These are phyloP conservation scores for Gouania willdenowi DNA, from an alignment of 2,797 vertebrate genomes.

Conservation along the genomic window DNA sequence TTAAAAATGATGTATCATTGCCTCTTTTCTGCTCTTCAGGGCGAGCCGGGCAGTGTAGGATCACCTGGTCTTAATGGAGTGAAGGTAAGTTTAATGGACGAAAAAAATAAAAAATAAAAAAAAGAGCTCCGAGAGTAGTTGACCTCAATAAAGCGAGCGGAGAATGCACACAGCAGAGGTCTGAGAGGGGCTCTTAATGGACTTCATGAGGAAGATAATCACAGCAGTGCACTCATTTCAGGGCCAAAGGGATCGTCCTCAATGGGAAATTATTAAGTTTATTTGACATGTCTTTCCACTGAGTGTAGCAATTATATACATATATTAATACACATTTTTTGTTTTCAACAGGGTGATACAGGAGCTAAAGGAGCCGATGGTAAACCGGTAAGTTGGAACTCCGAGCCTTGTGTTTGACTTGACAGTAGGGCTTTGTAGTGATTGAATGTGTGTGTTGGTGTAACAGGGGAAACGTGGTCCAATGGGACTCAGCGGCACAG, in stretches of 20 bases:
- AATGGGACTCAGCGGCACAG: conserved; percentile 62
- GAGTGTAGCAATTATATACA: too few relatives aligned
- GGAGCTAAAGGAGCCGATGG: conserved; percentile 71
- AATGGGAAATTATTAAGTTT: conserved; percentile 42
- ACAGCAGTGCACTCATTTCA: conserved; percentile 45
- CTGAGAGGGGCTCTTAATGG: conserved; percentile 32
- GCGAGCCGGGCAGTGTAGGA: conserved; percentile 70
- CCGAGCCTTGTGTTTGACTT: not conserved
- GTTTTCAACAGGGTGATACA: conserved; percentile 60
- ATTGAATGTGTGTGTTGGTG: conserved; percentile 7
- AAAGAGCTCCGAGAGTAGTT: conserved; percentile 11
- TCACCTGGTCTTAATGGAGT: conserved; percentile 78
- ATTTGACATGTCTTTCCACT: conserved; percentile 27
- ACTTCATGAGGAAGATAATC: conserved; percentile 46
- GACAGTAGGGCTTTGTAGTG: not conserved
- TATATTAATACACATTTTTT: too few relatives aligned
- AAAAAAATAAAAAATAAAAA: conserved; percentile 20
- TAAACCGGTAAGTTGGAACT: conserved; percentile 62
- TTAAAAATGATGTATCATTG: conserved; percentile 39
- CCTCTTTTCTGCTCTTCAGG: conserved; percentile 46
- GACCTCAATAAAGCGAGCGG: conserved; percentile 37
- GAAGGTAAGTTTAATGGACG: conserved; percentile 85
- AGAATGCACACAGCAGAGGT: conserved; percentile 24
- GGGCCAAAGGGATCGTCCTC: conserved; percentile 37
- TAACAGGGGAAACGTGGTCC: conserved; percentile 71